Evolutionary conservation across 2,888 invertebrate genomes (phyloP).

Genomic region (Proisotoma minuta): DNA sequence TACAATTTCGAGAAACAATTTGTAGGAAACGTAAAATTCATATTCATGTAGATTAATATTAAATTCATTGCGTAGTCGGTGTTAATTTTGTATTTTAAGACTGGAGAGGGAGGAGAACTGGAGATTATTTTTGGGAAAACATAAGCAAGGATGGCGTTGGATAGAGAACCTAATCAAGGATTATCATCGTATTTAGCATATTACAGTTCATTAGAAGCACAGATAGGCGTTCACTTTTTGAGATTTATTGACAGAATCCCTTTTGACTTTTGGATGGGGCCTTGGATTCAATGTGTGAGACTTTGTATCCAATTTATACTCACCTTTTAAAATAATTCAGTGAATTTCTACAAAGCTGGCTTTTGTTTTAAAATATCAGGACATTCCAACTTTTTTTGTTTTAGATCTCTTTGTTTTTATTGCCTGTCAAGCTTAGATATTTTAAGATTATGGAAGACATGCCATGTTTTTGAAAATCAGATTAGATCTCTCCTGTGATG

Average conservation of each 20-base stretch:
- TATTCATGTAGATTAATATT: constrained; percentile 6
- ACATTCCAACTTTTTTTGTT: too few species aligned
- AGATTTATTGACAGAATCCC: constrained; percentile 33
- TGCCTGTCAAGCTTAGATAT: too few species aligned
- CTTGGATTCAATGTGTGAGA: too few species aligned
- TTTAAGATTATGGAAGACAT: too few species aligned
- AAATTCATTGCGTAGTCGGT: not conserved
- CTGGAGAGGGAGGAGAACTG: not conserved
- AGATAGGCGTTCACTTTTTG: constrained; percentile 27
- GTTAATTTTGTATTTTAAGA: not conserved
- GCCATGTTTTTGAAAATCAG: too few species aligned
- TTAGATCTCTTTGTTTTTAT: too few species aligned
- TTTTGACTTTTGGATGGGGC: too few species aligned
- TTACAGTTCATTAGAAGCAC: constrained; percentile 44
- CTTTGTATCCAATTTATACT: too few species aligned
- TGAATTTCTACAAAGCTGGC: too few species aligned
- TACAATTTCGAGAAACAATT: not conserved
- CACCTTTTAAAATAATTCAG: too few species aligned
- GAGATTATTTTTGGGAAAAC: not conserved
- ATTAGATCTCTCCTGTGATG: too few species aligned
- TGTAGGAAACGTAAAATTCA: not conserved
- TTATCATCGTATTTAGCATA: constrained; percentile 45
- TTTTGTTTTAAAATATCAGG: too few species aligned
- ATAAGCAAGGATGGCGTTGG: constrained; percentile 1
- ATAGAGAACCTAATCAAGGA: constrained; percentile 38